A percentile compares a stretch with the other conserved stretches of the same genome.
These are phyloP conservation scores for Sphaerodactylus townsendi DNA, from an alignment of 2,113 vertebrate genomes.

Conservation along the genomic window DNA sequence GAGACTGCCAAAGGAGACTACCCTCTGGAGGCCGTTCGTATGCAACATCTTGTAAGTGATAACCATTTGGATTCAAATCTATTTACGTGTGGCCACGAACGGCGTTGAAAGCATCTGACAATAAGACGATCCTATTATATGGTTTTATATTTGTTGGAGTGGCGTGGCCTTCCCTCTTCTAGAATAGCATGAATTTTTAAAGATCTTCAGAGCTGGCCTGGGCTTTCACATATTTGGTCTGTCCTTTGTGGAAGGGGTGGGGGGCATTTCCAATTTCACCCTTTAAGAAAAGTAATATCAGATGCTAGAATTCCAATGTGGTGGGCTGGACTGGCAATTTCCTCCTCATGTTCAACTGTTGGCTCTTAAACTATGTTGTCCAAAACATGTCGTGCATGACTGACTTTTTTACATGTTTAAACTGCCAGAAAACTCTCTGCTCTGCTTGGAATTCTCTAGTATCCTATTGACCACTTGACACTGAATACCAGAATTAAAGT, in stretches of 20 bases:
- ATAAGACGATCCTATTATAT: neutral
- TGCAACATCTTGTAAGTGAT: conserved; percentile 88
- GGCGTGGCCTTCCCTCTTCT: neutral
- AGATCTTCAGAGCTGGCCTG: neutral
- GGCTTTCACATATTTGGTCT: too few species aligned
- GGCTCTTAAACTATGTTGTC: neutral
- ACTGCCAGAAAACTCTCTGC: conserved; percentile 70
- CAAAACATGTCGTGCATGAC: conserved; percentile 43
- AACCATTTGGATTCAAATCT: fast-evolving
- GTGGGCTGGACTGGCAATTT: neutral
- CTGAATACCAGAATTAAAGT: conserved; percentile 1
- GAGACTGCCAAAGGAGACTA: conserved; percentile 98
- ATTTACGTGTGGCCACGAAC: too few species aligned
- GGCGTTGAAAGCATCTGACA: neutral
- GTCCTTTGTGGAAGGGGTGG: neutral
- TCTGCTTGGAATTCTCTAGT: conserved; percentile 58
- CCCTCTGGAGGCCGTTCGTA: conserved; percentile 91
- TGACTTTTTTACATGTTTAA: conserved; percentile 65
- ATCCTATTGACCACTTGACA: conserved; percentile 40
- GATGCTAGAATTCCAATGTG: neutral
- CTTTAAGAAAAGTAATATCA: neutral
- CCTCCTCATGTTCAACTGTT: conserved; percentile 24
- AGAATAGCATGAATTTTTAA: neutral
- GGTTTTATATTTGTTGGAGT: neutral
- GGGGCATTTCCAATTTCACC: neutral